phyloP scores from a whole-genome alignment of 2,113 vertebrate genomes.

The Brachypteracias leptosomus region DNA sequence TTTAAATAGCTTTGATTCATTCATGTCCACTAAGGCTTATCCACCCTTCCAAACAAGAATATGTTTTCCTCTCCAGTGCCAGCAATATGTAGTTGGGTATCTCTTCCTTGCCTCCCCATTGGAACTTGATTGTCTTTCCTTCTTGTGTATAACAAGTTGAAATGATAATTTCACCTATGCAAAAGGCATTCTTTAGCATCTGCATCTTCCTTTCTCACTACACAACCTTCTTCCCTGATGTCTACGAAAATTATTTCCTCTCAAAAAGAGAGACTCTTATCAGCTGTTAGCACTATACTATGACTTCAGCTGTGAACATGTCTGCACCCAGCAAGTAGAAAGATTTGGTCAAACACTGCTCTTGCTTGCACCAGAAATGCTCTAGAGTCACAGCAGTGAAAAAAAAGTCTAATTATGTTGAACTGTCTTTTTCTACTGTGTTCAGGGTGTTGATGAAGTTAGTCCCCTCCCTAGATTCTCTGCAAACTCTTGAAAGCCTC shows the following conservation, averaged over 20 bases:
- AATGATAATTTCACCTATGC: neutral
- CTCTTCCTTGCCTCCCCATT: neutral
- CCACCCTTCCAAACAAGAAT: neutral
- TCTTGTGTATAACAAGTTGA: neutral
- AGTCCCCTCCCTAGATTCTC: neutral
- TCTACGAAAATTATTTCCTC: neutral
- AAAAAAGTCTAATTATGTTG: neutral
- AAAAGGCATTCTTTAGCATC: neutral
- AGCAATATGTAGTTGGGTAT: neutral
- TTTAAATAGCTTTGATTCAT: neutral
- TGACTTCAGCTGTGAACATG: fast-evolving
- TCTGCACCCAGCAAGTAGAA: neutral
- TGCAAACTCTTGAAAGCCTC: neutral
- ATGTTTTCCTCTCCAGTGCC: neutral
- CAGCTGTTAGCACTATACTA: fast-evolving
- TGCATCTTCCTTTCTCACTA: neutral
- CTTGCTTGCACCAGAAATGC: neutral
- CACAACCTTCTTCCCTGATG: neutral
- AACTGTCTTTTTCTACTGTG: neutral
- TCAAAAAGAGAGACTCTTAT: neutral
- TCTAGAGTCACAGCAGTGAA: neutral
- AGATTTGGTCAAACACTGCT: neutral
- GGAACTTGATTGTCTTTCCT: neutral
- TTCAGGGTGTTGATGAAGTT: neutral
- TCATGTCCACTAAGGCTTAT: neutral